Evolutionary conservation across 1,140 invertebrate species (phyloP), one percentile per base, ranked within the genome.

Genomic region (Cydia splendana): DNA sequence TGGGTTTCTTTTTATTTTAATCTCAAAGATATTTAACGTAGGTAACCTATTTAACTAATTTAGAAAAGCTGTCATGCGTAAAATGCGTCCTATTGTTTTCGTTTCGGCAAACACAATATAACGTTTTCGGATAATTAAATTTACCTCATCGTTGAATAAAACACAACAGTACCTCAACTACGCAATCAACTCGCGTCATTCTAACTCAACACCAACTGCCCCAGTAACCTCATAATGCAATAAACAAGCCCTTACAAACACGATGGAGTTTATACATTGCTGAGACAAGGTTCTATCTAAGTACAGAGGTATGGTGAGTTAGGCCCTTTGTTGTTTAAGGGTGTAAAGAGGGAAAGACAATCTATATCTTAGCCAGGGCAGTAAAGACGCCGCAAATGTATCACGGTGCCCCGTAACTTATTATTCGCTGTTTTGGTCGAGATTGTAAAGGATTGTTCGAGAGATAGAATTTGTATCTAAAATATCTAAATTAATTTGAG

Each of bases 311-410:
- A n/a, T 20, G 10, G 15, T 12, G 1, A 62, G 20, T 62, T 62
- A 24, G 20, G 57, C 7, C 57, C 57, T 62, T 62, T 62, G 57
- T 62, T 24, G 53, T n/a, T 0, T 57, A 62, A 24, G 20, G 7
- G 20, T 24, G 53, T 69, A n/a, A 71, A 71, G n/a, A 71, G 28
- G 65, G 65, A 20, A 65, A 71, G 67, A 71, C 67, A 71, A 71
- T 71, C 67, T 71, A 71, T 71, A 71, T 42, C 67, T 42, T 42
- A 71, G 18, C 28, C 20, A 10, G n/a, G 67, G 38, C 30, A 34
- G 67, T 71, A 42, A 67, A 67, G 20, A 15, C 28, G 9, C 67
- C 67, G 30, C 67, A 71, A 38, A 71, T 71, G 67, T 71, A 42
- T 71, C 34, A 15, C 67, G 67, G 30, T n/a, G n/a, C 15, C 30